These are phyloP conservation scores for Pseudococcus longispinus DNA, from an alignment of 2,888 invertebrate species.

Conservation along the genomic window DNA sequence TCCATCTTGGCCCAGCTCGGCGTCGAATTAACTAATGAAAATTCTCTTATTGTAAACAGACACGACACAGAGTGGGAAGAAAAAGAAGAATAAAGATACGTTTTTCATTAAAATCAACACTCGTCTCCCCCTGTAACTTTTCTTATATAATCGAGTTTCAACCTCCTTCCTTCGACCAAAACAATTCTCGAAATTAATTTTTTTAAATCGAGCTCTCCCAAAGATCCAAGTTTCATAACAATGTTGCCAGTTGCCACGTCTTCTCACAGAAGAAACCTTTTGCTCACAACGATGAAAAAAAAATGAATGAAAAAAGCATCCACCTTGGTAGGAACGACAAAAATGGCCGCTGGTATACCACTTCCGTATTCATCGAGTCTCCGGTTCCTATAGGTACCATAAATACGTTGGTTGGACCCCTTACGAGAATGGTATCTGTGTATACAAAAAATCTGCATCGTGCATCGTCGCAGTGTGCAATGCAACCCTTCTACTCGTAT, in stretches of 20 bases:
- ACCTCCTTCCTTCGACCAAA: not conserved
- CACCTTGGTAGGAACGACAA: not conserved
- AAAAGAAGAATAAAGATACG: not conserved
- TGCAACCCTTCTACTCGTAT: not conserved
- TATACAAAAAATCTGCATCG: not conserved
- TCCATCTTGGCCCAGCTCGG: not conserved
- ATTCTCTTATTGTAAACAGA: conserved; percentile 21
- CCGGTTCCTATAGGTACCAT: not conserved
- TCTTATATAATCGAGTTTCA: not conserved
- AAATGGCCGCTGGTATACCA: not conserved
- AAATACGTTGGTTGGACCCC: not conserved
- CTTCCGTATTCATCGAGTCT: not conserved
- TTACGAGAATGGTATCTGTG: not conserved
- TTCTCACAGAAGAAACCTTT: not conserved
- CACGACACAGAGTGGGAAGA: not conserved
- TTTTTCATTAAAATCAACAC: conserved; percentile 8
- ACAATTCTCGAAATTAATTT: not conserved
- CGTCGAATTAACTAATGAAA: conserved; percentile 38
- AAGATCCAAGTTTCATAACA: not conserved
- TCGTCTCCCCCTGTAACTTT: not conserved
- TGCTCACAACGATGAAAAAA: not conserved
- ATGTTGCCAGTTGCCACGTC: not conserved
- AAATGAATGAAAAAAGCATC: not conserved
- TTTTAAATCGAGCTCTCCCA: not conserved
- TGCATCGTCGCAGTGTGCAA: not conserved